A percentile compares a stretch with the other conserved stretches of the same genome.
These are phyloP conservation scores for Alitta virens DNA, from an alignment of 2,888 invertebrate genomes.

Conservation along the genomic window DNA sequence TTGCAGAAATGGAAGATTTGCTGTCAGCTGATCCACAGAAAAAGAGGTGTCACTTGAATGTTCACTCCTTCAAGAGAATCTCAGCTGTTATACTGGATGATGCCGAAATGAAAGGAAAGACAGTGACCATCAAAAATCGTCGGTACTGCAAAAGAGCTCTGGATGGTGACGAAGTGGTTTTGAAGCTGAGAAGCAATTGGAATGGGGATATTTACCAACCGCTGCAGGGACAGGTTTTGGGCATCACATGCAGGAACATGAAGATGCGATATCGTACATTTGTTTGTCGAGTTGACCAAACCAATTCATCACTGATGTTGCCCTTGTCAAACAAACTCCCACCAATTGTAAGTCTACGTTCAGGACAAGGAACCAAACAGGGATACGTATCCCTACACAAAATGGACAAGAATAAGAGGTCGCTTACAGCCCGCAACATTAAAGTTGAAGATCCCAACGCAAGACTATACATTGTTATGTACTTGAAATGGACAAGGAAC, in stretches of 20 bases:
- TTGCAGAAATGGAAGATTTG: no score
- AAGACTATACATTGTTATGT: constrained; percentile 45
- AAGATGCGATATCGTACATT: constrained; percentile 37
- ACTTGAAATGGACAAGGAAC: constrained; percentile 43
- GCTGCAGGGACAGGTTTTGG: constrained; percentile 37
- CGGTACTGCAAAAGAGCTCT: constrained; percentile 40
- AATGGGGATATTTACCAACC: constrained; percentile 13
- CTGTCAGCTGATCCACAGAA: no score
- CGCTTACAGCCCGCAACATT: constrained; percentile 39
- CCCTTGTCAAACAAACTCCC: constrained; percentile 42
- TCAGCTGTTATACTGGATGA: no score
- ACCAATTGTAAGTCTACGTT: constrained; percentile 37
- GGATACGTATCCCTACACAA: constrained; percentile 37
- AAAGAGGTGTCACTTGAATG: no score
- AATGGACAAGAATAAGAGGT: constrained; percentile 30
- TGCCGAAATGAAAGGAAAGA: not conserved
- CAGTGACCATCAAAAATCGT: constrained; percentile 32
- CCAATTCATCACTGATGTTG: constrained; percentile 39
- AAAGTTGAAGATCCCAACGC: constrained; percentile 29
- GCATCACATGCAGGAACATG: constrained; percentile 37
- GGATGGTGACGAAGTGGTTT: constrained; percentile 43
- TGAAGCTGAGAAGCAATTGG: constrained; percentile 33
- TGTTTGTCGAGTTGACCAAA: constrained; percentile 41
- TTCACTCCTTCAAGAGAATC: no score
- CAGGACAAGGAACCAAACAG: constrained; percentile 29